Conservation (phyloP, 2,113 vertebrate genomes). For the Ptychochromis oligacanthus region DNA sequence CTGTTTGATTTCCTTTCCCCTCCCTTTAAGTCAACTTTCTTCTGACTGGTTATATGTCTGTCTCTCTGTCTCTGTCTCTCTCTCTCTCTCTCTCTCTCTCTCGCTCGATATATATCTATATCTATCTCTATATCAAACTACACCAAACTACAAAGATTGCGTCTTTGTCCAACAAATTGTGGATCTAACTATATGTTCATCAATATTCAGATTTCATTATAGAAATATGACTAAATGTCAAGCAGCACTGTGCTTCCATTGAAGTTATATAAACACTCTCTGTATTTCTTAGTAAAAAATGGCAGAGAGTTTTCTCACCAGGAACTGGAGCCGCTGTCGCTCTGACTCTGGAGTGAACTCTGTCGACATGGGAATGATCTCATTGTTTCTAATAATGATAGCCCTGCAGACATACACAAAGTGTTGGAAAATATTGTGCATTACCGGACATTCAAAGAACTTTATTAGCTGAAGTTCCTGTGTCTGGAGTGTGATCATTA, state of each 20-base stretch:
- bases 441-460: accelerated
- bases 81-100: too few relatives aligned
- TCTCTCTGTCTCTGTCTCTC: too few relatives aligned
- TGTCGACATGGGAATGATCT: constrained; percentile 93
- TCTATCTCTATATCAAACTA: too few relatives aligned
- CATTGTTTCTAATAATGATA: constrained; percentile 90
- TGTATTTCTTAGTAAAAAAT: background rate
- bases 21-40: too few relatives aligned
- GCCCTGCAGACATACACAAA: constrained; percentile 82
- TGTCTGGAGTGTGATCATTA: constrained; percentile 30
- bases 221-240: background rate
- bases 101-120: too few relatives aligned
- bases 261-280: background rate
- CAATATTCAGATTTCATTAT: background rate
- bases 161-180: background rate
- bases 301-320: constrained; percentile 82
- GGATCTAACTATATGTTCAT: background rate
- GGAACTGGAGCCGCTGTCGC: constrained; percentile 93
- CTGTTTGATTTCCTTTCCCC: too few relatives aligned
- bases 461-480: background rate
- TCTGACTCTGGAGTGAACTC: constrained; percentile 98
- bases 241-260: background rate
- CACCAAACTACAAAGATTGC: background rate
- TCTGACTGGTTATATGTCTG: too few relatives aligned
- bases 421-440: background rate